phyloP scores from a whole-genome alignment of 1,140 invertebrate species.

The Musca vetustissima region DNA sequence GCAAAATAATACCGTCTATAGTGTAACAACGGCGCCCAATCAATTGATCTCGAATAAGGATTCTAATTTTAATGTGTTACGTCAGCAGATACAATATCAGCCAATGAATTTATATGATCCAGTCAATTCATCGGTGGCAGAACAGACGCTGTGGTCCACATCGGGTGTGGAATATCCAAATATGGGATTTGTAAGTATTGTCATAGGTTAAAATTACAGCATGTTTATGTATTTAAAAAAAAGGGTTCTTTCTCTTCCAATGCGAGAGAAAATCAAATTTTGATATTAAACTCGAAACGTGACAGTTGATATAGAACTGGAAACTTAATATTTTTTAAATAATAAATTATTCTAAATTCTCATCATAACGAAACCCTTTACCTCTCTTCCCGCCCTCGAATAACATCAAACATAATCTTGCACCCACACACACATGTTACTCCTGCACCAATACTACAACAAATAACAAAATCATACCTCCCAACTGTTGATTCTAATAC shows the following conservation, averaged over 20 bases:
- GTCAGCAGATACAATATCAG: slow-evolving; percentile 43
- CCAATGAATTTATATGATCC: slow-evolving; percentile 35
- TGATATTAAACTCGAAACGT: too few relatives aligned
- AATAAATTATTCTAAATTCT: slow-evolving; percentile 1
- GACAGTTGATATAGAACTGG: too few relatives aligned
- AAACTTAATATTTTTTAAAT: too few relatives aligned
- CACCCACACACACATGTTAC: background rate
- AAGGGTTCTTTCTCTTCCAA: too few relatives aligned
- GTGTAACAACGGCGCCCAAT: slow-evolving; percentile 31
- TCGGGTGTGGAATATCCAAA: slow-evolving; percentile 36
- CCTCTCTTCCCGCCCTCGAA: background rate
- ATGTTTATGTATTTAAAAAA: too few relatives aligned
- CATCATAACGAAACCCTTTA: background rate
- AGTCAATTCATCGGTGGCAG: slow-evolving; percentile 27
- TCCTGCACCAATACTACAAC: background rate
- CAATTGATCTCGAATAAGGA: slow-evolving; percentile 46
- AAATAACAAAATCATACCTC: too few relatives aligned
- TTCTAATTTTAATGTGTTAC: slow-evolving; percentile 38
- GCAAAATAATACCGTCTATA: slow-evolving; percentile 46
- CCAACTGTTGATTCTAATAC: slow-evolving; percentile 10
- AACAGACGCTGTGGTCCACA: slow-evolving; percentile 37
- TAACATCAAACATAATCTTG: background rate
- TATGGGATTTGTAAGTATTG: slow-evolving; percentile 43
- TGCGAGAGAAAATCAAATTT: too few relatives aligned
- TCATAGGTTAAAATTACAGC: too few relatives aligned